phyloP scores from a whole-genome alignment of 2,888 invertebrate genomes.

The Acleris literana region DNA sequence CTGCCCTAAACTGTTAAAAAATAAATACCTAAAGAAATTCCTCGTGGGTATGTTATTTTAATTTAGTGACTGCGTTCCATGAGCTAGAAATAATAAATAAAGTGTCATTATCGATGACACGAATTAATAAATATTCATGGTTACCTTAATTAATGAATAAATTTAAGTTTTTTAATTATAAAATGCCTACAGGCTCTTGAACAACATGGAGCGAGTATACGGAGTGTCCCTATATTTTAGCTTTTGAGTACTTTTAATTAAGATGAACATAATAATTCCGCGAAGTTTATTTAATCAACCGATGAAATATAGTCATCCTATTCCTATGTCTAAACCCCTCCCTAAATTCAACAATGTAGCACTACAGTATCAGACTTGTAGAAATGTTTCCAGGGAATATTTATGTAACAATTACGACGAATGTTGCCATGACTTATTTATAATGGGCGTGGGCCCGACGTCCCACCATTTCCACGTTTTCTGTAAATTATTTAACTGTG shows the following conservation, averaged over 20 bases:
- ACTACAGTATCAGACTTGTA: too few species aligned
- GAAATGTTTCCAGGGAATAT: conserved; percentile 14
- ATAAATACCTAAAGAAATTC: too few species aligned
- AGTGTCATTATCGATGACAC: conserved; percentile 3
- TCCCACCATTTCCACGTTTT: conserved; percentile 25
- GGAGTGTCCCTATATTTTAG: too few species aligned
- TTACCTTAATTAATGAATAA: conserved; percentile 5
- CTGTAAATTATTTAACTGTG: conserved; percentile 12
- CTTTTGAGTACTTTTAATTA: too few species aligned
- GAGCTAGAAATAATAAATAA: too few species aligned
- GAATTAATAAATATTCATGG: conserved; percentile 7
- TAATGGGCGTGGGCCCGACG: conserved; percentile 24
- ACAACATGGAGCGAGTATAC: too few species aligned
- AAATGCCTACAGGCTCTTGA: too few species aligned
- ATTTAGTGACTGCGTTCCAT: too few species aligned
- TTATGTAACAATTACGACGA: conserved; percentile 23
- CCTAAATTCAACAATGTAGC: conserved; percentile 10
- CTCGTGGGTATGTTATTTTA: too few species aligned
- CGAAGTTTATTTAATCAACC: too few species aligned
- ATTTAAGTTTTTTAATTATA: background rate
- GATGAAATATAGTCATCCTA: conserved; percentile 1
- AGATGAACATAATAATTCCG: too few species aligned
- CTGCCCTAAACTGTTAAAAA: too few species aligned
- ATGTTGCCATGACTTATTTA: conserved; percentile 36
- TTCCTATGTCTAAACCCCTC: conserved; percentile 5